Percentiles rank a stretch among this genome's conserved stretches.
Conservation (phyloP, 2,797 vertebrate species). For the Hozukius guyotensis region DNA sequence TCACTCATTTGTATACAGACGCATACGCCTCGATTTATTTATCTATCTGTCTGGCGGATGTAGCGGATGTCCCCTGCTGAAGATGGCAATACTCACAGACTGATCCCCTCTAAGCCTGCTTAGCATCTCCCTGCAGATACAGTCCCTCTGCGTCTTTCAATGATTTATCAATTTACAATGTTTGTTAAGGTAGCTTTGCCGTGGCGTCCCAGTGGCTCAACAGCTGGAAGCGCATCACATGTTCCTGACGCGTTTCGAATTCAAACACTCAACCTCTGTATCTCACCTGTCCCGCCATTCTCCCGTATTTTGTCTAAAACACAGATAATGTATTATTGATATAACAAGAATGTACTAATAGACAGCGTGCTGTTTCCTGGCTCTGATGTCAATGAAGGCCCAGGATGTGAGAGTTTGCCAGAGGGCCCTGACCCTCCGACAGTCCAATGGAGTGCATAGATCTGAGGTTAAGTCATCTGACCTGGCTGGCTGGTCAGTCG, state of each 20-base stretch:
- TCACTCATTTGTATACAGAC: constrained; percentile 85
- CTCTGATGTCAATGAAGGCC: constrained; percentile 47
- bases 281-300: not conserved
- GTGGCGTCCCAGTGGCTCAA: constrained; percentile 52
- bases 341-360: not conserved
- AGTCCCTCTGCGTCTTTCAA: constrained; percentile 83
- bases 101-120: constrained; percentile 84
- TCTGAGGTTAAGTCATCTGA: constrained; percentile 87
- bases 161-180: constrained; percentile 90
- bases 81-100: constrained; percentile 86
- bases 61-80: constrained; percentile 81
- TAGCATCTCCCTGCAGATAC: constrained; percentile 81
- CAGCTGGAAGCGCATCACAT: constrained; percentile 7
- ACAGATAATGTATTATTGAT: constrained; percentile 5
- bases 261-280: not conserved
- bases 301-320: not conserved
- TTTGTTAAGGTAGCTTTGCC: constrained; percentile 85
- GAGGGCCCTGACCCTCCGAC: constrained; percentile 74
- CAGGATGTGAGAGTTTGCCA: constrained; percentile 57
- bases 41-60: constrained; percentile 81
- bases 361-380: constrained; percentile 4
- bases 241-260: constrained; percentile 4
- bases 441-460: constrained; percentile 83
- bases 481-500: constrained; percentile 60
- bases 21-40: constrained; percentile 82